Base-by-base conservation (phyloP, 2,113 vertebrate genomes). In the Phainopepla nitens region DNA sequence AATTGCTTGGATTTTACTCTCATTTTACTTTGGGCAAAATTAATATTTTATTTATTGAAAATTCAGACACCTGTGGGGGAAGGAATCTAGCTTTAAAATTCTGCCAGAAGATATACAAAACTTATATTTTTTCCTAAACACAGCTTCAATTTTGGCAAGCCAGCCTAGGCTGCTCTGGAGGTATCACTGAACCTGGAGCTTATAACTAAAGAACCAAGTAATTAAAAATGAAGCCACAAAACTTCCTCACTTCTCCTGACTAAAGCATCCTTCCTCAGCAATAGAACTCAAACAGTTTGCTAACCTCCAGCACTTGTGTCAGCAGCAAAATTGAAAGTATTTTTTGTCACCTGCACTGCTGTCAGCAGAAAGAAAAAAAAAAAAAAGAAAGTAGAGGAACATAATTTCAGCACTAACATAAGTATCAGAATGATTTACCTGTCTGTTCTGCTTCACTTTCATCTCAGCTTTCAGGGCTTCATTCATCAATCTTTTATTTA, bases 401-500 rank as follows among this genome's bases (percentile, higher is more conserved):
- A 97, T 97, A 96, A 97, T 98, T 98, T 97, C 95, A 96, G 81
- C 94, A 96, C 93, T 97, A 98, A 97, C 97, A 94, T 97, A 98
- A 97, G 93, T 96, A 98, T 97, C 97, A 96, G 93, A 96, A 98
- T 98, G 97, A 98, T 98, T 98, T 98, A 97, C 92, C 90, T 97
- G 94, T 95, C 93, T 97, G 94, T 89, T 96, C 91, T 94, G 92
- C 96, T 97, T 97, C 93, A 97, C 94, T 97, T 97, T 97, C 94
- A 96, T 97, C 96, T 97, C 89, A 88, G 96, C 95, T 97, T 96
- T 96, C 97, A 94, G 95, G 93, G 57, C 70, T 97, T 97, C 97
- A 97, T 98, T 98, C 96, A 98, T 97, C 97, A 97, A 97, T 97
- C 96, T 97, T 97, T 97, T 98, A 97, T 98, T 97, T 97, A 96